Evolutionary conservation across 2,797 vertebrate species (phyloP).

Genomic region (Eulemur mongoz): DNA sequence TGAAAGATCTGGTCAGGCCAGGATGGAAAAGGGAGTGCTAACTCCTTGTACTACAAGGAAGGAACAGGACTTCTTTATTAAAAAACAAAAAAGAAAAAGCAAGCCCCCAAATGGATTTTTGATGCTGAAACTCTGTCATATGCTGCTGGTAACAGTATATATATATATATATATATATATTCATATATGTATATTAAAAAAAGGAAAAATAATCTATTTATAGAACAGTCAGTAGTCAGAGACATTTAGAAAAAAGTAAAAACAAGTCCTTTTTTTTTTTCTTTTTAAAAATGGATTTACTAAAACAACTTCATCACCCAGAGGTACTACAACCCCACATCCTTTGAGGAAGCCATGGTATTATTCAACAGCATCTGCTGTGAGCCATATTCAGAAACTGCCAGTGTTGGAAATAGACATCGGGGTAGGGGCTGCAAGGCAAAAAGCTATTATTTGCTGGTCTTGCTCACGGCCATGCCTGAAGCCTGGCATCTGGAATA

Average conservation of each 20-base stretch:
- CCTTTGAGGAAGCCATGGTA: conserved; percentile 80
- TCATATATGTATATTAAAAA: conserved; percentile 86
- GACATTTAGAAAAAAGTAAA: conserved; percentile 91
- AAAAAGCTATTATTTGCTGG: conserved; percentile 73
- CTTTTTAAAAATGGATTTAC: conserved; percentile 89
- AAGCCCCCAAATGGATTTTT: conserved; percentile 86
- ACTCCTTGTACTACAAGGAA: conserved; percentile 88
- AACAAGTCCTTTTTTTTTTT: conserved; percentile 86
- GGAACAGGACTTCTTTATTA: conserved; percentile 80
- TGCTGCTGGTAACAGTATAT: conserved; percentile 89
- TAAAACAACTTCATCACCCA: conserved; percentile 86
- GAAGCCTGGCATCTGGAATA: conserved; percentile 82
- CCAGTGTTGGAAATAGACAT: conserved; percentile 59
- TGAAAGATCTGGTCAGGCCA: conserved; percentile 78
- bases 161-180: conserved; percentile 79
- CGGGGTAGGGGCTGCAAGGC: conserved; percentile 67
- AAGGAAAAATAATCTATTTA: conserved; percentile 91
- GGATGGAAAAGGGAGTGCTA: conserved; percentile 84
- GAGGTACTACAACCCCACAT: conserved; percentile 82
- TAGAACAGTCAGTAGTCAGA: conserved; percentile 92
- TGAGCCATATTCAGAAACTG: conserved; percentile 72
- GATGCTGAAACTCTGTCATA: conserved; percentile 86
- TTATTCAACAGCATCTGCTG: conserved; percentile 71
- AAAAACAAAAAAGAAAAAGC: conserved; percentile 81
- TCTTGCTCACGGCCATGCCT: conserved; percentile 79